Percentiles rank a stretch among this genome's conserved stretches.
Conservation (phyloP, 2,113 vertebrate genomes). For the Rhinichthys klamathensis region DNA sequence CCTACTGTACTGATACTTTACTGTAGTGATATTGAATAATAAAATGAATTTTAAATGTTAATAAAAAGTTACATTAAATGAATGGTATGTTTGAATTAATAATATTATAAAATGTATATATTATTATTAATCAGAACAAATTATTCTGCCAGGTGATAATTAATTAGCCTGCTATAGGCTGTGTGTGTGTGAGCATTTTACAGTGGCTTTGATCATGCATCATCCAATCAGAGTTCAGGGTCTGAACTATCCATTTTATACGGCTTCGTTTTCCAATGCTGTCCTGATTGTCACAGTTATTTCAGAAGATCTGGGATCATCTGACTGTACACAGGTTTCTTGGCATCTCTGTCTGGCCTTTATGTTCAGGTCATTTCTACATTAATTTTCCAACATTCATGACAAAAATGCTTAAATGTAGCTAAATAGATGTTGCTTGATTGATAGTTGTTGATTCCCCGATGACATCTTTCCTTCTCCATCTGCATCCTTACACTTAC, state of each 20-base stretch:
- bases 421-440: background rate
- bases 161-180: background rate
- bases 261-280: background rate
- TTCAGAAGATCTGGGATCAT: constrained; percentile 11
- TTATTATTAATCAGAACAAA: background rate
- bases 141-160: background rate
- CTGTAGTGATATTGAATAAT: no score
- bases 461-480: background rate
- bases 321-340: background rate
- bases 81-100: no score
- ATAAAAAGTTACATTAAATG: no score
- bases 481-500: background rate
- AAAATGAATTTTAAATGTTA: no score
- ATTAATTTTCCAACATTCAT: background rate
- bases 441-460: background rate
- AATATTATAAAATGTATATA: background rate
- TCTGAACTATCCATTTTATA: background rate
- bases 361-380: background rate
- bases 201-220: background rate
- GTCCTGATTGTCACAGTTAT: background rate
- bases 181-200: background rate
- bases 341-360: background rate
- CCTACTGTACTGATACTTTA: no score
- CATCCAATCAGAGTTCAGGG: background rate
- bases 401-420: background rate